Evolutionary conservation across 2,888 invertebrate genomes (phyloP).

Genomic region (Mythimna albipuncta): DNA sequence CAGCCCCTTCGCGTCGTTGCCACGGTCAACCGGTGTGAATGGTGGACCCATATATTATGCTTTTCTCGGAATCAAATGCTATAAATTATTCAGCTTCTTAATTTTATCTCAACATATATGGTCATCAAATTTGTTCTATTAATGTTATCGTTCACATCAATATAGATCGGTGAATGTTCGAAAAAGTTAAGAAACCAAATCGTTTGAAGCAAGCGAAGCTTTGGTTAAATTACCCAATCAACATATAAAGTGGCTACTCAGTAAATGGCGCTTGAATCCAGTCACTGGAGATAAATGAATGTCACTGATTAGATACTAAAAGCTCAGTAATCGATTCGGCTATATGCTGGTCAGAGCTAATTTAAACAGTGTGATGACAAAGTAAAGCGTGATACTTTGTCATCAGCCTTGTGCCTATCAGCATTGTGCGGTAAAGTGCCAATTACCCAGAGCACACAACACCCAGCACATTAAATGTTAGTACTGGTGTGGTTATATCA

Average conservation of each 20-base stretch:
- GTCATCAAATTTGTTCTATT: conserved; percentile 11
- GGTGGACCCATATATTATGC: no score
- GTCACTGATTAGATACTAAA: conserved; percentile 78
- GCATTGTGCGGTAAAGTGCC: conserved; percentile 35
- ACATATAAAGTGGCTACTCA: conserved; percentile 83
- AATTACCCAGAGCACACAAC: conserved; percentile 39
- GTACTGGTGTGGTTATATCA: conserved; percentile 26
- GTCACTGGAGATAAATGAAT: conserved; percentile 80
- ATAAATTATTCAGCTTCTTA: not conserved
- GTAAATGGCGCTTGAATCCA: conserved; percentile 78
- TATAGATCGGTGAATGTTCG: conserved; percentile 37
- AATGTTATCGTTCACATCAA: conserved; percentile 27
- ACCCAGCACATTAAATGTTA: conserved; percentile 33
- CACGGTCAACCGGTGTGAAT: no score
- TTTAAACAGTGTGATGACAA: conserved; percentile 58
- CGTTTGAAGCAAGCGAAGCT: conserved; percentile 74
- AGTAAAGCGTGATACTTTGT: conserved; percentile 33
- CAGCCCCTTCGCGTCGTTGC: no score
- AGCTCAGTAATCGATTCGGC: conserved; percentile 69
- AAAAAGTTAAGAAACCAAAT: conserved; percentile 71
- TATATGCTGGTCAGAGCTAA: conserved; percentile 68
- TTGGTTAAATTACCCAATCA: conserved; percentile 84
- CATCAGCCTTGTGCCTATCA: conserved; percentile 37
- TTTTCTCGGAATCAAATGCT: conserved; percentile 10
- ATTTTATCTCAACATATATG: not conserved